Evolutionary conservation across 2,113 vertebrate genomes (phyloP).

Genomic region (Glaucomys volans): DNA sequence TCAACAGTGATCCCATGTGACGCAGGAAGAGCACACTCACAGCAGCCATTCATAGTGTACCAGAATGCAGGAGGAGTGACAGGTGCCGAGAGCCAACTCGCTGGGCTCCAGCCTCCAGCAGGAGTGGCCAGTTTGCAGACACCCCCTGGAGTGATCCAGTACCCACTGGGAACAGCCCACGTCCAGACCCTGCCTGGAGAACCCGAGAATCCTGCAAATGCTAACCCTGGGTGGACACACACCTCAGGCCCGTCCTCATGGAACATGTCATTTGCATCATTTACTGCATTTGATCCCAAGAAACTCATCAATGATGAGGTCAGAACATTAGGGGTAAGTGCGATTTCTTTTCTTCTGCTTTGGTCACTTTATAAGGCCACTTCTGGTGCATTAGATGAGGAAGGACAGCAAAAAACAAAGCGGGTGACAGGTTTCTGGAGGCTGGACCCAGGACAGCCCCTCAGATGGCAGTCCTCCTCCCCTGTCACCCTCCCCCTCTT

Average conservation of each 20-base stretch:
- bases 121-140: not conserved
- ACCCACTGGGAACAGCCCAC: not conserved
- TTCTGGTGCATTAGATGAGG: not conserved
- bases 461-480: not conserved
- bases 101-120: not conserved
- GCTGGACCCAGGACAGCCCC: not conserved
- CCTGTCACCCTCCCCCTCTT: not conserved
- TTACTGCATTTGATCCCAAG: not conserved
- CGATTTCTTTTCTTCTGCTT: not conserved
- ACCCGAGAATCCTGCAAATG: not conserved
- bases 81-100: not conserved
- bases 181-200: not conserved
- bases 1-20: not conserved
- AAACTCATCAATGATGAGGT: slow-evolving; percentile 49
- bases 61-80: not conserved
- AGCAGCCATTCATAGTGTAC: not conserved
- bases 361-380: not conserved
- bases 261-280: not conserved
- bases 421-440: not conserved
- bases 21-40: not conserved
- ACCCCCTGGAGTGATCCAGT: not conserved
- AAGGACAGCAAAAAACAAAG: not conserved
- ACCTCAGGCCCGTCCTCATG: not conserved
- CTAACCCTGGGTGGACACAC: not conserved
- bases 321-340: slow-evolving; percentile 55